phyloP scores from a whole-genome alignment of 1,140 invertebrate genomes.

The Drosophila parvula region DNA sequence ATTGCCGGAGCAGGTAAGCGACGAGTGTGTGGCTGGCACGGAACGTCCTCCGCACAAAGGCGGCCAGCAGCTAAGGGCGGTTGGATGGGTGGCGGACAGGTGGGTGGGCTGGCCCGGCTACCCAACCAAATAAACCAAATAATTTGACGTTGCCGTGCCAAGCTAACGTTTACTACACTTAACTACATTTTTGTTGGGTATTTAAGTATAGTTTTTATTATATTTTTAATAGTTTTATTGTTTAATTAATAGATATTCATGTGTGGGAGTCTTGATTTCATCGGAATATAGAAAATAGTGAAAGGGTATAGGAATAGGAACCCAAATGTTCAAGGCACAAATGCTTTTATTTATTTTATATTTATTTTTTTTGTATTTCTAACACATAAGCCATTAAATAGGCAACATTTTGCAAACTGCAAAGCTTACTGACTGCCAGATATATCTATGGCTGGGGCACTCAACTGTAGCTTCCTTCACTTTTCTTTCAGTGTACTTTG shows the following conservation, averaged over 20 bases:
- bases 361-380: too few species aligned
- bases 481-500: conserved; percentile 8
- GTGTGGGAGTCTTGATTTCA: too few species aligned
- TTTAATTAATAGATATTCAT: neutral
- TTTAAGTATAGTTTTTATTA: neutral
- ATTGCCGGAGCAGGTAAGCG: conserved; percentile 56
- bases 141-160: conserved; percentile 56
- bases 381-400: neutral
- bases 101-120: conserved; percentile 11
- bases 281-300: too few species aligned
- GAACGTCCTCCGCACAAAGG: conserved; percentile 65
- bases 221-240: neutral
- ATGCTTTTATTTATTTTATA: neutral
- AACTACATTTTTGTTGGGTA: neutral
- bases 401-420: neutral
- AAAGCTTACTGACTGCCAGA: neutral
- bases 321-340: too few species aligned
- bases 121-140: conserved; percentile 22
- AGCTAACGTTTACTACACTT: conserved; percentile 31
- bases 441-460: neutral
- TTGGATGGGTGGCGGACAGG: neutral
- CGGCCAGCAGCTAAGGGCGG: conserved; percentile 22
- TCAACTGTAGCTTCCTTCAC: neutral
- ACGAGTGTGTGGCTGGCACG: conserved; percentile 57
- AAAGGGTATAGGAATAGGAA: too few species aligned